A percentile compares a stretch with the other conserved stretches of the same genome.
These are phyloP conservation scores for Hydrozoanthus gracilis DNA, from an alignment of 92 coral and sea anemone species.

Conservation along the genomic window DNA sequence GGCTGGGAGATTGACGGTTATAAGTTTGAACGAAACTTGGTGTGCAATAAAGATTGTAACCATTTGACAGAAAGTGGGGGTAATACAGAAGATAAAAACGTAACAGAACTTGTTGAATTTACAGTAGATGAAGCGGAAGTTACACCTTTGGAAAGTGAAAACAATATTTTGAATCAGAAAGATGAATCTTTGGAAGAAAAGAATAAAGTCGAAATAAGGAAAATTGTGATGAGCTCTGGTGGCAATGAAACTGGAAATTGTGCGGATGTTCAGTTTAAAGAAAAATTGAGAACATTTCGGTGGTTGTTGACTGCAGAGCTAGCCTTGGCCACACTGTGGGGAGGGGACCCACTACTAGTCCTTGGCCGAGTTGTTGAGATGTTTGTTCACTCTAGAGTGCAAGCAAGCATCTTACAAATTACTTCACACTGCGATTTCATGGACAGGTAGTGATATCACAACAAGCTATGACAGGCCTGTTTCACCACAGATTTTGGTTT, in stretches of 20 bases:
- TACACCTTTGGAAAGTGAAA: background rate
- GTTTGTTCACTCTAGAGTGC: slow-evolving; percentile 22
- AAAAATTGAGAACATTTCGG: background rate
- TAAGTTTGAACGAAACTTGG: slow-evolving; percentile 72
- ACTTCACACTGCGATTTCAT: background rate
- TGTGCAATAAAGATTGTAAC: slow-evolving; percentile 44
- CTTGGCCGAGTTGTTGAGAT: slow-evolving; percentile 34
- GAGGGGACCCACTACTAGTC: background rate
- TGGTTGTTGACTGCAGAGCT: slow-evolving; percentile 26
- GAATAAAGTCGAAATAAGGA: slow-evolving; percentile 5
- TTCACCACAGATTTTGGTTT: too few species aligned
- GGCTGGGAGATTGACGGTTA: slow-evolving; percentile 78
- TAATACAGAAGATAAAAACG: background rate
- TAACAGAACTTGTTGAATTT: background rate
- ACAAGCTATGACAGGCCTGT: too few species aligned
- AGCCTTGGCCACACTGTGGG: slow-evolving; percentile 6
- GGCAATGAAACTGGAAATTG: background rate
- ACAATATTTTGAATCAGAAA: background rate
- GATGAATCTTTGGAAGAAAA: background rate
- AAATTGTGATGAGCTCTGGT: background rate
- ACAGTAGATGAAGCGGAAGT: background rate
- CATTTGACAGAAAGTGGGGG: background rate
- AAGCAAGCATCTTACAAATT: slow-evolving; percentile 23
- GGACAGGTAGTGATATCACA: slow-evolving; percentile 1
- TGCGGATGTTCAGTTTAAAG: background rate